These are phyloP conservation scores for Neodiprion lecontei DNA, from an alignment of 1,140 invertebrate species.

Conservation along the genomic window DNA sequence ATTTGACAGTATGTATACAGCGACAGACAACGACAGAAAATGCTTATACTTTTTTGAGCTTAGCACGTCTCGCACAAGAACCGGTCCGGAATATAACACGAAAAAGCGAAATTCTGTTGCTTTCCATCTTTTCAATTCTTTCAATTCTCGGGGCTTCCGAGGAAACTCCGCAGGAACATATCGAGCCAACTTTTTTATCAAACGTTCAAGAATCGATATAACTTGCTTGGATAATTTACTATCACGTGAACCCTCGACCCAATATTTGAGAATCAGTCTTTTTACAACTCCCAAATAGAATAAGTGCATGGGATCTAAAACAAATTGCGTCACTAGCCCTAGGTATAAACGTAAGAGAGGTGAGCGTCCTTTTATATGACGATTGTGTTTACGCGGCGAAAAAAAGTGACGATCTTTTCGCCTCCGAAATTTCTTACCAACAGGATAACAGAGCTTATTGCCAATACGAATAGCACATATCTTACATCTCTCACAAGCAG, in stretches of 20 bases:
- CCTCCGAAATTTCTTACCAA: not conserved
- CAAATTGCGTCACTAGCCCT: constrained; percentile 30
- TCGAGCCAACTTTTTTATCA: not conserved
- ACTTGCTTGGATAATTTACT: not conserved
- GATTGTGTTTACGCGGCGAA: not conserved
- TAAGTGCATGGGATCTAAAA: constrained; percentile 35
- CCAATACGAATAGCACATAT: constrained; percentile 24
- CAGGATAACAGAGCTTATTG: constrained; percentile 23
- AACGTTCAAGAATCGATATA: not conserved
- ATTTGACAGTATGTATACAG: constrained; percentile 17
- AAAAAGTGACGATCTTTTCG: not conserved
- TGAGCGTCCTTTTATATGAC: not conserved
- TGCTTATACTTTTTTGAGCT: constrained; percentile 11
- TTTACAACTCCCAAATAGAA: constrained; percentile 34
- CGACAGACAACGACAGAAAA: constrained; percentile 20
- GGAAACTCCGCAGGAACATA: not conserved
- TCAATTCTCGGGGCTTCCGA: constrained; percentile 20
- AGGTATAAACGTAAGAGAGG: not conserved
- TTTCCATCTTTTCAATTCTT: constrained; percentile 37
- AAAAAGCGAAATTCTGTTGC: constrained; percentile 43
- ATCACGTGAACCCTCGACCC: not conserved
- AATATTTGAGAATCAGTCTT: constrained; percentile 25
- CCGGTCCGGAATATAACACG: constrained; percentile 38
- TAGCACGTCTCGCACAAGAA: constrained; percentile 25
- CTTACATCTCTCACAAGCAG: constrained; percentile 31